Evolutionary conservation across 64 coral and sea anemone genomes (phyloP), one percentile per base, ranked within the genome.

Genomic region (Pachyseris speciosa): DNA sequence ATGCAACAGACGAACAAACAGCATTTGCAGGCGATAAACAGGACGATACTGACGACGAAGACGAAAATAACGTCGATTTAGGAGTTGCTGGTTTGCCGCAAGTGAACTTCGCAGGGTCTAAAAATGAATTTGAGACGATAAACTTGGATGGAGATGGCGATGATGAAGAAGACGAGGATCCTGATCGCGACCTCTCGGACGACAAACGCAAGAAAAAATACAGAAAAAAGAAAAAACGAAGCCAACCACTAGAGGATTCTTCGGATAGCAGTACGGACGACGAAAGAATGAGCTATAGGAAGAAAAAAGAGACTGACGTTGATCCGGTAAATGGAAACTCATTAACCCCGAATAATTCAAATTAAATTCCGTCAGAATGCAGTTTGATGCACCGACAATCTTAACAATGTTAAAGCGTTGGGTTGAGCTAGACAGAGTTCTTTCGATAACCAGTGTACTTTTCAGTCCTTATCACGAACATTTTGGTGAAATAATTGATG

Each of bases 211-310:
- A 86, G 41, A 99, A 90, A 83, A 88, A 75, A 26, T 95, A 89
- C 59, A 85, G 87, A 84, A 88, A 92, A 71, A 99, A 99, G 86
- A 99, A 99, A 68, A 99, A 93, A 42, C 84, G 84, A 34, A 92
- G 89, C 28, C 74, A 96, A 19, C 75, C 80, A 5, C 72, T 92
- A 1, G 69, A 94, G 3, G 67, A 95, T 58, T 66, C 76, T 59
- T 89, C 34, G 57, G 97, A 99, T 27, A 99, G 90, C 67, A 99
- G 93, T 67, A 93, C 97, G 45, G 97, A 99, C 32, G 94, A 99
- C 20, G 97, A 99, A 67, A 64, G 92, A 34, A 85, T 71, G 71
- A 70, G 72, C 37, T 43, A 75, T 75, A 78, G 78, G 25, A 50
- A 69, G 80, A 86, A 55, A 87, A 74, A 72, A 29, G 94, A 92